phyloP scores from a whole-genome alignment of 2,113 vertebrate species.

The Neolamprologus sp. region DNA sequence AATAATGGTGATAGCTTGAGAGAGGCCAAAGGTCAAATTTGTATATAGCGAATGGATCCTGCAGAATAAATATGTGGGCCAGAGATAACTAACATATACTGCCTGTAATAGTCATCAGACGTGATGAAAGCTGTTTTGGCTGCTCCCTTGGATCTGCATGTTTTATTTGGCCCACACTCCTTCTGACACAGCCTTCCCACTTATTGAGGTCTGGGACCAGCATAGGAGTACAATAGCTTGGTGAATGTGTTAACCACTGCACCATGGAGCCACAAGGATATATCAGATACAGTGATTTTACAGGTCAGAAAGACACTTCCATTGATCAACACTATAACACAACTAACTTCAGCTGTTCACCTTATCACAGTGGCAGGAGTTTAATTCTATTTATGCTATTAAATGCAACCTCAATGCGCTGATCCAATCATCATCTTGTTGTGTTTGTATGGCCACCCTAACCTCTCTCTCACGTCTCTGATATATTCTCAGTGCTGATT shows the following conservation, averaged over 20 bases:
- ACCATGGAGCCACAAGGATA: neutral
- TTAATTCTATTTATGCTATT: neutral
- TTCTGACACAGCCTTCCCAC: neutral
- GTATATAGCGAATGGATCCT: neutral
- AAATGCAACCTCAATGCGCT: neutral
- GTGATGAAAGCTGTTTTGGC: accelerated
- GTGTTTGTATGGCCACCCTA: neutral
- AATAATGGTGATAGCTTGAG: neutral
- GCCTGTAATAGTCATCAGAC: neutral
- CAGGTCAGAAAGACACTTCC: neutral
- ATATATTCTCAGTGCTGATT: neutral
- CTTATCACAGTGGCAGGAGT: neutral
- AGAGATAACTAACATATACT: accelerated
- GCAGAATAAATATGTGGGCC: neutral
- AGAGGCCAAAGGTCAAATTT: neutral
- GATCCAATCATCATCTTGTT: neutral
- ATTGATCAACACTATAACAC: neutral
- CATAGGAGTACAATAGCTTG: neutral
- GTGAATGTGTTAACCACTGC: neutral
- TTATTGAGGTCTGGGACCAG: neutral
- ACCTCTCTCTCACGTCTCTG: neutral
- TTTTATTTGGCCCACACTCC: neutral
- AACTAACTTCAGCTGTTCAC: neutral
- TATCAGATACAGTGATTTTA: neutral
- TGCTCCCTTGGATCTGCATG: neutral